Evolutionary conservation across 2,113 vertebrate genomes (phyloP).

Genomic region (Dermatemys mawii): DNA sequence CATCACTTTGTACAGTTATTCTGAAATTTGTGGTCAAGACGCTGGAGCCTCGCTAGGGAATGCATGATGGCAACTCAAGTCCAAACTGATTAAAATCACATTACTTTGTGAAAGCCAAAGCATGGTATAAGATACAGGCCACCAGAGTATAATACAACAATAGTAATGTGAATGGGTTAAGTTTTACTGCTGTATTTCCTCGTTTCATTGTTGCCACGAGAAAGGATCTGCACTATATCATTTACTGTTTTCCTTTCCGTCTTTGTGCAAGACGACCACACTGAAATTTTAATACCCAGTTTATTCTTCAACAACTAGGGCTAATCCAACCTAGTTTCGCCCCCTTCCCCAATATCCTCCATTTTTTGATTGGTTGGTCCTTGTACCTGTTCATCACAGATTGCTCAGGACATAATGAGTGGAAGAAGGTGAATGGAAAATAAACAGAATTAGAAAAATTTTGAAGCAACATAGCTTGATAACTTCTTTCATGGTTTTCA

Average conservation of each 20-base stretch:
- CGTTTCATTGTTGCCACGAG: neutral
- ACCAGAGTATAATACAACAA: neutral
- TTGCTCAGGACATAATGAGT: neutral
- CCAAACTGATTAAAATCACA: slow-evolving; percentile 44
- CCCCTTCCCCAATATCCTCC: neutral
- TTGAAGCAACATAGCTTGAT: accelerated
- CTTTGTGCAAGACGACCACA: neutral
- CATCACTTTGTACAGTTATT: slow-evolving; percentile 72
- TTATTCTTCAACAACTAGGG: neutral
- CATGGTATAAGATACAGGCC: neutral
- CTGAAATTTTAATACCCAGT: neutral
- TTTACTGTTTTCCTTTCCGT: slow-evolving; percentile 1
- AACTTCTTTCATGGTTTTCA: neutral
- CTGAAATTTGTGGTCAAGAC: slow-evolving; percentile 72
- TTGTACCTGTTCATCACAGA: neutral
- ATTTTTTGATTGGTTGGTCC: neutral
- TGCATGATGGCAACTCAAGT: slow-evolving; percentile 35
- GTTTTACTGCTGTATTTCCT: neutral
- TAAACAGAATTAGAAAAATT: neutral
- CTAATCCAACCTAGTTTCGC: neutral
- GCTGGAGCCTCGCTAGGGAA: slow-evolving; percentile 35
- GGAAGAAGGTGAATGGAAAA: neutral
- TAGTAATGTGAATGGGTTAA: neutral
- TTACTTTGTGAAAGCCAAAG: slow-evolving; percentile 29
- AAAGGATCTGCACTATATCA: neutral